Evolutionary conservation across 2,888 invertebrate species (phyloP).

Genomic region (Alloplasta piceator): DNA sequence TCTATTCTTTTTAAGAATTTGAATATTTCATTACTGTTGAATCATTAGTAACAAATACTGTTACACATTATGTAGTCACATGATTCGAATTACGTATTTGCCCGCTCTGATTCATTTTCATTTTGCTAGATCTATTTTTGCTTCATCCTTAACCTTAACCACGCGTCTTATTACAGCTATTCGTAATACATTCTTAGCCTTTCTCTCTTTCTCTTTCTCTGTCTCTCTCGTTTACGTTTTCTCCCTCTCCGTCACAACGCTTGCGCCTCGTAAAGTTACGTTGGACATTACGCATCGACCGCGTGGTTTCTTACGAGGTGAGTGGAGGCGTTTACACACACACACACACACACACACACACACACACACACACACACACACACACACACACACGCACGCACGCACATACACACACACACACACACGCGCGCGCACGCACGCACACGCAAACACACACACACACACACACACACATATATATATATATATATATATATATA

Average conservation of each 20-base stretch:
- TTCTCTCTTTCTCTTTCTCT: conserved; percentile 50
- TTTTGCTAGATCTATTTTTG: conserved; percentile 30
- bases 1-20: no score
- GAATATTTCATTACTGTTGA: no score
- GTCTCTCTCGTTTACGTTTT: conserved; percentile 54
- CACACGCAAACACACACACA: no score
- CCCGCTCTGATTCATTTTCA: neutral
- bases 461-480: conserved; percentile 8
- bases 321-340: conserved; percentile 54
- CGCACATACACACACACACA: conserved; percentile 35
- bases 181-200: conserved; percentile 62
- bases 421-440: conserved; percentile 29
- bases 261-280: conserved; percentile 70
- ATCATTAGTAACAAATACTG: no score
- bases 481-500: conserved; percentile 8
- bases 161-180: conserved; percentile 51
- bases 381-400: conserved; percentile 18
- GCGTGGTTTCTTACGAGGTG: conserved; percentile 64
- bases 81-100: no score
- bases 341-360: conserved; percentile 32
- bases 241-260: conserved; percentile 64
- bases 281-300: conserved; percentile 70
- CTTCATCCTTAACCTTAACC: conserved; percentile 52
- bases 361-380: conserved; percentile 31
- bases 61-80: no score